phyloP scores from a whole-genome alignment of 2,113 vertebrate species.

The Hypanus sabinus region DNA sequence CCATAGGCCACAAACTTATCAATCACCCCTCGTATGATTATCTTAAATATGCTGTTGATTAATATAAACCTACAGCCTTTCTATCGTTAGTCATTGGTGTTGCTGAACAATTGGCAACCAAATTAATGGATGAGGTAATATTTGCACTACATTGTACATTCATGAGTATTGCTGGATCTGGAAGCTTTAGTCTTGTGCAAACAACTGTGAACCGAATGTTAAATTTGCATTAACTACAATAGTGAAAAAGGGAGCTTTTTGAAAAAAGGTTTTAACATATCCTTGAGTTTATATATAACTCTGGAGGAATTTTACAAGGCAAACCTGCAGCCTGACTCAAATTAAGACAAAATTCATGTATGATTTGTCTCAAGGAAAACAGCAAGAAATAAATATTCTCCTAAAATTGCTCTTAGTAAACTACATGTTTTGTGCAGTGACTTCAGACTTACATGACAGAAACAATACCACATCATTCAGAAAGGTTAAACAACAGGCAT shows the following conservation, averaged over 20 bases:
- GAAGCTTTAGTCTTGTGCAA: background rate
- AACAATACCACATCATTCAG: background rate
- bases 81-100: background rate
- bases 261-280: background rate
- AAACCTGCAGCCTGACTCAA: background rate
- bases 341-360: background rate
- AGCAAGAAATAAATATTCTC: background rate
- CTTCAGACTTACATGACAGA: background rate
- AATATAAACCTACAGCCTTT: background rate
- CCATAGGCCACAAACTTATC: too few relatives aligned
- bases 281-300: background rate
- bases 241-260: background rate
- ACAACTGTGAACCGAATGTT: background rate
- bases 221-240: background rate
- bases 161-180: background rate
- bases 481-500: background rate
- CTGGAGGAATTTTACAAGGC: background rate
- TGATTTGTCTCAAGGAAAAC: background rate
- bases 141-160: background rate
- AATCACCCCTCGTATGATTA: too few relatives aligned
- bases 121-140: background rate
- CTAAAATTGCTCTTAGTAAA: background rate
- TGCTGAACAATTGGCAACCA: background rate
- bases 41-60: background rate
- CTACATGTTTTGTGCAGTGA: background rate